Evolutionary conservation across 2,888 invertebrate genomes (phyloP), one percentile per base, ranked within the genome.

Genomic region (Euplexia lucipara): DNA sequence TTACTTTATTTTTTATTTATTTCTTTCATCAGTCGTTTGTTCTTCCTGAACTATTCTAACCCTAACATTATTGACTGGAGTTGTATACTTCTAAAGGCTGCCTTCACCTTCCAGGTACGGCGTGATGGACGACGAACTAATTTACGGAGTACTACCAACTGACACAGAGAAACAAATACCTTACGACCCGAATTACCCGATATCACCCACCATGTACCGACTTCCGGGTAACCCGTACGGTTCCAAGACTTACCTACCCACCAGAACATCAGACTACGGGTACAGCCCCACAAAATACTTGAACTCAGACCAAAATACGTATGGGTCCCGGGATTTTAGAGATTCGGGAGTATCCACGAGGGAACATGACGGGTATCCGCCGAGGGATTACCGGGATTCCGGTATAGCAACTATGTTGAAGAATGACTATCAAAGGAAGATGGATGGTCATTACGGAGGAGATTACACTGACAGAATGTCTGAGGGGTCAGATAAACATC

Each of bases 401-500:
- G 94, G 95, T 0, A 95, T 95, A 59, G 95, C 94, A 4, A 94
- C 95, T 0, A 92, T 94, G 92, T 76, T 95, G 70, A 96, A 96
- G 77, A 95, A 95, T 54, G 95, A 95, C 65, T 95, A 95, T 78
- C 95, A 95, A 59, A 91, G 95, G 63, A 95, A 95, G 65, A 92
- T 95, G 84, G 95, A 95, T 57, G 86, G 92, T 26, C 93, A 94
- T 45, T 95, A 93, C 57, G 92, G 87, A 0, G 87, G 85, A 0
- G 96, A 96, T n/a, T 96, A 96, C 73, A 95, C 92, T 14, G 97
- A 97, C 77, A 94, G 97, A 35, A 96, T 97, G 93, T 97, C 97
- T 0, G 97, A 97, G 81, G 96, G 96, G 1, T 97, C 97, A 0
- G 97, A 97, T 51, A 97, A 97, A 80, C 97, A 97, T 12, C 96